Conservation (phyloP, 2,113 vertebrate species). For the Carassius carassius region DNA sequence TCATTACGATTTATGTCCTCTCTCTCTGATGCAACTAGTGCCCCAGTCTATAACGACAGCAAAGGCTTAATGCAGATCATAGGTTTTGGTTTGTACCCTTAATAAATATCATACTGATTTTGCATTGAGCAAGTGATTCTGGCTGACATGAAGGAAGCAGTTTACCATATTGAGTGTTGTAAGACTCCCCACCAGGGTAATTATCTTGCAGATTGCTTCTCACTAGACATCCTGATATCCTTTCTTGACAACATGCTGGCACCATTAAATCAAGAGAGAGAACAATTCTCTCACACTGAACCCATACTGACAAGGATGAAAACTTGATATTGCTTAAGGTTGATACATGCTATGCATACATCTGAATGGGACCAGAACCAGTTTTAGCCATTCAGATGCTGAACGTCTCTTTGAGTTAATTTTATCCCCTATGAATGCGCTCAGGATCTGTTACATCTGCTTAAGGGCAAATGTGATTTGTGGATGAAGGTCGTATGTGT, state of each 20-base stretch:
- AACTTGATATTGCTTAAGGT: conserved; percentile 42
- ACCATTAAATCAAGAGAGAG: conserved; percentile 46
- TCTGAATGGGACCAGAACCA: background rate
- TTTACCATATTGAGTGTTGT: conserved; percentile 48
- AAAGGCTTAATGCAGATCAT: conserved; percentile 10
- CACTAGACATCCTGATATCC: conserved; percentile 34
- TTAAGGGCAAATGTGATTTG: conserved; percentile 5
- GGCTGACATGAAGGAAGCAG: conserved; percentile 4
- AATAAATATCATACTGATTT: conserved; percentile 30
- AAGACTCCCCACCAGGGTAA: conserved; percentile 47
- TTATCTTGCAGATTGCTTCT: conserved; percentile 55
- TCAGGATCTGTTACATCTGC: conserved; percentile 31
- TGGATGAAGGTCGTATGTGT: conserved; percentile 20
- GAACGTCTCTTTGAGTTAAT: conserved; percentile 6
- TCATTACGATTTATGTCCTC: background rate
- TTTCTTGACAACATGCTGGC: conserved; percentile 42
- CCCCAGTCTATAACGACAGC: background rate
- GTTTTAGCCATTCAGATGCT: conserved; percentile 28
- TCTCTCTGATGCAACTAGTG: background rate
- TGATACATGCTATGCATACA: conserved; percentile 11
- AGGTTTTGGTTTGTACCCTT: background rate
- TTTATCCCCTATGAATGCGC: conserved; percentile 22
- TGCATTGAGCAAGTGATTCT: conserved; percentile 20
- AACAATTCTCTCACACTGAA: conserved; percentile 37
- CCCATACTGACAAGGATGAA: conserved; percentile 40